These are phyloP conservation scores for Cyphomyrus plagiostoma DNA, from an alignment of 2,113 vertebrate species.

Conservation along the genomic window DNA sequence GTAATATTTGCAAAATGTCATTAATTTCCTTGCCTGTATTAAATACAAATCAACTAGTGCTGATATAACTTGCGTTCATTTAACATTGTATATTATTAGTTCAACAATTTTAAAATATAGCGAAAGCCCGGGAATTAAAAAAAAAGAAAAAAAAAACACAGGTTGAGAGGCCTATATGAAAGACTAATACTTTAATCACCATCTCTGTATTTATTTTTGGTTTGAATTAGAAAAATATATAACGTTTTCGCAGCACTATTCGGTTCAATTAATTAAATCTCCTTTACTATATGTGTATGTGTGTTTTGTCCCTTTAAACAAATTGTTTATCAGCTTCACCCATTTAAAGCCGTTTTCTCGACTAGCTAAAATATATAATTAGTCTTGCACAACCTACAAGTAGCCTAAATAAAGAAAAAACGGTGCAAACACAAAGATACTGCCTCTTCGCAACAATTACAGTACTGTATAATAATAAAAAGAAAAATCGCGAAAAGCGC, in stretches of 20 bases:
- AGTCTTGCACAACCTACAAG: not conserved
- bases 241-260: not conserved
- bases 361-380: not conserved
- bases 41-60: not conserved
- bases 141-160: not conserved
- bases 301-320: not conserved
- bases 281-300: not conserved
- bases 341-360: not conserved
- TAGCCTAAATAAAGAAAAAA: not conserved
- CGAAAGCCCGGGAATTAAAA: not conserved
- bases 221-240: not conserved
- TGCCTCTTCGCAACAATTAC: not conserved
- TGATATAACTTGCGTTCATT: not conserved
- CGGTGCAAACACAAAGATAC: not conserved
- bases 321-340: not conserved
- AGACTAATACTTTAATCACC: not conserved
- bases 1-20: slow-evolving; percentile 6
- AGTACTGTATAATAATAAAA: not conserved
- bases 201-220: not conserved
- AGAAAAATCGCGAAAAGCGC: not conserved
- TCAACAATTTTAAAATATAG: not conserved
- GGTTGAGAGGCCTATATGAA: not conserved
- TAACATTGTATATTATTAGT: too few relatives aligned
- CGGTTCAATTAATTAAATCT: not conserved
- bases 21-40: slow-evolving; percentile 4